phyloP scores from a whole-genome alignment of 2,888 invertebrate genomes.

The Falcaria lacertinaria region DNA sequence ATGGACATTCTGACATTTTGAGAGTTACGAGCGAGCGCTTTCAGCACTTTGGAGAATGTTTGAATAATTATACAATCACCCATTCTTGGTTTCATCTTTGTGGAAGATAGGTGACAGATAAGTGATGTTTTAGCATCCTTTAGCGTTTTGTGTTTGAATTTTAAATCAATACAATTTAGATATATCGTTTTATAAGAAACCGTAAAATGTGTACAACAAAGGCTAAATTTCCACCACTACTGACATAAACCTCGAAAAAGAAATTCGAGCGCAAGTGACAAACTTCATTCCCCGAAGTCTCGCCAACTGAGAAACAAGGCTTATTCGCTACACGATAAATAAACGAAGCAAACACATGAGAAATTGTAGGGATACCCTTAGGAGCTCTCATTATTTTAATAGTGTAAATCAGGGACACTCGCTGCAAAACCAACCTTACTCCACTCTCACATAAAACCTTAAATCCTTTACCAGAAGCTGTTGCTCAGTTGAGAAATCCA shows the following conservation, averaged over 20 bases:
- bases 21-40: no score
- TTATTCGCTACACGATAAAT: constrained; percentile 66
- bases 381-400: constrained; percentile 73
- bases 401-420: constrained; percentile 42
- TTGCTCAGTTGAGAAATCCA: constrained; percentile 26
- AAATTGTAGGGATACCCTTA: constrained; percentile 69
- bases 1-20: no score
- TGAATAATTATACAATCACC: no score
- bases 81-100: no score
- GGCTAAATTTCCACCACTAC: not conserved
- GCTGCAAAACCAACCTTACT: constrained; percentile 29
- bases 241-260: not conserved
- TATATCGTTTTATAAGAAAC: no score
- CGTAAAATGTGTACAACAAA: no score
- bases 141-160: no score
- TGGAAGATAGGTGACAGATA: no score
- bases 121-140: no score
- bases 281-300: constrained; percentile 28
- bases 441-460: constrained; percentile 20
- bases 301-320: constrained; percentile 52
- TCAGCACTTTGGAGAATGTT: no score
- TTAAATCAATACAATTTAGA: no score
- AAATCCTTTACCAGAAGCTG: constrained; percentile 14
- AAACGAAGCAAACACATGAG: constrained; percentile 68
- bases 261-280: constrained; percentile 21